Evolutionary conservation across 2,888 invertebrate genomes (phyloP), one percentile per base, ranked within the genome.

Genomic region (Drosophila anceps): DNA sequence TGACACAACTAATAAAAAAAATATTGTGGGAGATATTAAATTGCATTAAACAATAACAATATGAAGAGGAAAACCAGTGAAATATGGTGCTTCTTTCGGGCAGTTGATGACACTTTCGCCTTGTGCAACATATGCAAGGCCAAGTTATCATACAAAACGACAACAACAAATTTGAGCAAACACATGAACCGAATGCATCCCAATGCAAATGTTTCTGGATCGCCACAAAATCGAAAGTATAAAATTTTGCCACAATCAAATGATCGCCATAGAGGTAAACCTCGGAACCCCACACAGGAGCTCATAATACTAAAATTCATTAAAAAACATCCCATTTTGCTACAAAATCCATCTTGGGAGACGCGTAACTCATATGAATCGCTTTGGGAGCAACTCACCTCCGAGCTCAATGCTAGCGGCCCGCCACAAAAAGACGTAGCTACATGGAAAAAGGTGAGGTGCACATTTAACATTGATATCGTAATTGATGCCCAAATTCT

Each of bases 111-210:
- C 46, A 84, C 88, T 9, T 84, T 64, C 54, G 84, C 84, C 1
- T 46, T 88, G 4, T 84, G 84, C 60, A 84, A 88, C 43, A 85
- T 84, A 31, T 84, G 84, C 68, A 79, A 84, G 10, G 84, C 84
- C 0, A 84, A 84, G 54, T 51, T 84, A 1, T 88, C 88, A 1
- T 84, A 83, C 46, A 84, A 88, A 68, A 84, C 84, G 4, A 84
- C 84, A 7, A 84, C 84, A 29, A 85, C 88, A 4, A 84, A 84
- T 51, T 51, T 84, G 41, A 84, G 88, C 54, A 84, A 84, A 51
- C 84, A 84, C 24, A 85, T 84, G 83, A 76, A 88, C 46, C 44
- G 84, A 58, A 84, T 79, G 83, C 84, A 84, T 54, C 87, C 84
- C 1, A 76, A 72, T 33, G 69, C 74, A 67, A 68, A 60, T 33